Conservation (phyloP, 1,140 invertebrate genomes). For the Halotydeus destructor region DNA sequence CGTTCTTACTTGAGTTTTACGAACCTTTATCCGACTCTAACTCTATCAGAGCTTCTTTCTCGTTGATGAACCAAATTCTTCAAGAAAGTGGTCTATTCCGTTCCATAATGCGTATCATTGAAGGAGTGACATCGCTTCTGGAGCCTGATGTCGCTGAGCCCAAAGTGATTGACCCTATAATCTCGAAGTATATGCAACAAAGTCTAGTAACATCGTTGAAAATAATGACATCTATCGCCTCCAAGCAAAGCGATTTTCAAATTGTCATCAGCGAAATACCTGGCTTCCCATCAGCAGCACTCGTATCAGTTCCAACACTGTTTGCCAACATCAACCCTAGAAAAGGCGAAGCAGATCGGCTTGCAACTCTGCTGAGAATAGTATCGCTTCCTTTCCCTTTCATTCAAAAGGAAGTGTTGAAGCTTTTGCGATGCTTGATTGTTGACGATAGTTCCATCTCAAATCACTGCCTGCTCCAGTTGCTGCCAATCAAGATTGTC, state of each 20-base stretch:
- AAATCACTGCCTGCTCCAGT: constrained; percentile 10
- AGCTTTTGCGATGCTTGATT: constrained; percentile 10
- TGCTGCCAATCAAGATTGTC: constrained; percentile 2
- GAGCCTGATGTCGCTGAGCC: background rate
- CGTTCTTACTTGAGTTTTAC: constrained; percentile 8
- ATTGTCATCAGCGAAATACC: constrained; percentile 4
- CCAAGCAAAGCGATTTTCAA: constrained; percentile 12
- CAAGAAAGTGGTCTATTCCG: constrained; percentile 15
- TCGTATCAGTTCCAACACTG: constrained; percentile 10
- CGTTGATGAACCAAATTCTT: constrained; percentile 12
- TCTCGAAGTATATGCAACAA: constrained; percentile 2
- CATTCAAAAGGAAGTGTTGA: constrained; percentile 9
- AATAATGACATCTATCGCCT: constrained; percentile 8
- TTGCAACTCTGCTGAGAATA: constrained; percentile 11
- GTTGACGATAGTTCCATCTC: constrained; percentile 4
- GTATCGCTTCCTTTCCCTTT: constrained; percentile 3
- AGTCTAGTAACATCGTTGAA: constrained; percentile 4
- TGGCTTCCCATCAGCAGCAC: constrained; percentile 10
- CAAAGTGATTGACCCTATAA: constrained; percentile 3
- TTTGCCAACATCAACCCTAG: constrained; percentile 12
- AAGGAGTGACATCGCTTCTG: constrained; percentile 5
- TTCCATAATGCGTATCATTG: constrained; percentile 10
- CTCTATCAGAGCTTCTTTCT: constrained; percentile 2
- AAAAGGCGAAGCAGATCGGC: constrained; percentile 10
- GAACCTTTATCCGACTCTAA: constrained; percentile 7